A percentile compares a stretch with the other conserved stretches of the same genome.
These are phyloP conservation scores for Steinernema hermaphroditum DNA, from an alignment of 2,888 invertebrate species.

Conservation along the genomic window DNA sequence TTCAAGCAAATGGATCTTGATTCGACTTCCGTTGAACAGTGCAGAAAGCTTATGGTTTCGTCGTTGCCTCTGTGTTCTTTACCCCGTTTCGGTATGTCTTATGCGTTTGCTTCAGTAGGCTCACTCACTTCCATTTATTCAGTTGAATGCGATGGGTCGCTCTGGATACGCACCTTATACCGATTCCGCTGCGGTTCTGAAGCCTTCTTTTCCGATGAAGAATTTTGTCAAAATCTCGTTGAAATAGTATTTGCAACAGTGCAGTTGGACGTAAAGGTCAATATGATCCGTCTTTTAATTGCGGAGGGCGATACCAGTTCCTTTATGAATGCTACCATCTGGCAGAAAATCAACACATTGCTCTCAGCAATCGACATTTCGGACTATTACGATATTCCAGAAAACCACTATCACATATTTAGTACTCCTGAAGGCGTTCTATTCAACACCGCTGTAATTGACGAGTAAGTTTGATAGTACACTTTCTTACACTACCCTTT, in stretches of 20 bases:
- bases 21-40: too few species aligned
- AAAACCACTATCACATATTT: slow-evolving; percentile 79
- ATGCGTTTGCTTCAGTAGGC: neutral
- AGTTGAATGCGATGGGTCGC: slow-evolving; percentile 55
- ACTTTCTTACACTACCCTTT: neutral
- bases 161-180: slow-evolving; percentile 57
- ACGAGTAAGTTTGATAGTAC: slow-evolving; percentile 68
- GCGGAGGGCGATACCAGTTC: slow-evolving; percentile 37
- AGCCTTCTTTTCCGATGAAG: slow-evolving; percentile 42
- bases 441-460: slow-evolving; percentile 83
- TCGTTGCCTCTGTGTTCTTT: slow-evolving; percentile 47
- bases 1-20: neutral
- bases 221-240: slow-evolving; percentile 42
- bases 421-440: slow-evolving; percentile 85
- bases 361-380: slow-evolving; percentile 36
- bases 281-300: slow-evolving; percentile 39
- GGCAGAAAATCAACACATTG: slow-evolving; percentile 32
- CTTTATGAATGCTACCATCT: slow-evolving; percentile 33
- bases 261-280: slow-evolving; percentile 33
- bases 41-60: slow-evolving; percentile 40
- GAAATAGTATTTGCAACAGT: slow-evolving; percentile 39
- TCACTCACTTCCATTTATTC: neutral
- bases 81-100: slow-evolving; percentile 39
- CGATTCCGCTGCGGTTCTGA: slow-evolving; percentile 48
- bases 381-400: slow-evolving; percentile 35